Conservation (phyloP, 2,113 vertebrate species). For the Heptranchias perlo region DNA sequence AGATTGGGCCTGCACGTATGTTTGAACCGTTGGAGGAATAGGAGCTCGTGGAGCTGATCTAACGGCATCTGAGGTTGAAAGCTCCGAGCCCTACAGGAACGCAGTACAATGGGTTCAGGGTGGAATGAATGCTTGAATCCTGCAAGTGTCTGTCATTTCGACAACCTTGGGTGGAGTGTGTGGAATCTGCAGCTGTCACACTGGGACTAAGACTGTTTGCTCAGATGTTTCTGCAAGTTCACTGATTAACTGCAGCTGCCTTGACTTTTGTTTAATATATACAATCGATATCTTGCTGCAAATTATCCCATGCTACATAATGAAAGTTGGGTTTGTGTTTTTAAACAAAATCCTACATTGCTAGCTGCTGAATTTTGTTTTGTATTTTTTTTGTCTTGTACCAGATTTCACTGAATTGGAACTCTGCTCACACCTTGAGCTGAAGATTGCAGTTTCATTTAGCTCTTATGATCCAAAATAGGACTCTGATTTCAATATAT, state of each 20-base stretch:
- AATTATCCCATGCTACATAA: neutral
- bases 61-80: neutral
- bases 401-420: neutral
- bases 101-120: neutral
- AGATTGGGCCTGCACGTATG: too few species aligned
- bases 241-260: conserved; percentile 20
- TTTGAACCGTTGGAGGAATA: neutral
- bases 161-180: neutral
- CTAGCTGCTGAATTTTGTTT: neutral
- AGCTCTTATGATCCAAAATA: too few species aligned
- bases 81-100: neutral
- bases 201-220: neutral
- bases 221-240: neutral
- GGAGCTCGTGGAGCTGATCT: neutral
- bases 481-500: too few species aligned
- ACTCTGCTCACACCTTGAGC: neutral
- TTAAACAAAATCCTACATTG: neutral
- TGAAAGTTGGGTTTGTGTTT: neutral
- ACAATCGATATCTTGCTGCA: neutral
- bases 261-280: neutral
- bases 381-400: neutral
- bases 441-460: neutral
- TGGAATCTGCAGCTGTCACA: conserved; percentile 11
- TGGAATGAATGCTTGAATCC: neutral
- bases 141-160: neutral